Base-by-base conservation (phyloP, 2,797 vertebrate genomes). In the Gymnothorax javanicus region DNA sequence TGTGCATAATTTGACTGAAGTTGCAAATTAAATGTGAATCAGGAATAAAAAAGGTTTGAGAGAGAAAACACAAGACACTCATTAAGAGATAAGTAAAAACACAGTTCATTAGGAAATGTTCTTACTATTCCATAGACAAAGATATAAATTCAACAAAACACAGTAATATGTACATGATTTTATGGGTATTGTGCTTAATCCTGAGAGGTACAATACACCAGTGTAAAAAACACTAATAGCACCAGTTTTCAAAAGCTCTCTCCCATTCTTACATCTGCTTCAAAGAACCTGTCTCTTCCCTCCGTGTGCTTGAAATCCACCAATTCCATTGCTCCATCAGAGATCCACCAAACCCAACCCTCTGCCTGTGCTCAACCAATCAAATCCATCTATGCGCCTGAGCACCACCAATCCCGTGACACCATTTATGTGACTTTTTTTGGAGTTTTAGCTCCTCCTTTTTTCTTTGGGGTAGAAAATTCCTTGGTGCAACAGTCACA, bases 401-500 rank as follows among this genome's bases (percentile, higher is more conserved):
- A 23, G 79, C 17, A 67, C 77, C 64, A 43, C 50, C 17, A 20
- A 27, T 69, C 64, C 64, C 64, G 25, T 25, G 2, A 54, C n/a
- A 15, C 64, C 84, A 94, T 90, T 94, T 94, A 64, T 92, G 93
- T 89, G 92, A 94, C 95, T 97, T 99, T 96, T 43, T 95, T 98
- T 87, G 96, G 96, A 91, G 96, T 95, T 97, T 97, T 99, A 94
- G 64, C 93, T 94, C 94, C 96, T 94, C 97, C 97, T 95, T 96
- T 98, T 95, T 97, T 98, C 95, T 97, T 98, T 89, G 97, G 96
- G 89, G 97, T 94, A 52, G 93, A 94, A 89, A 96, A 88, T 15
- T 97, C 95, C 94, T 97, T 97, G 92, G 97, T 96, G 91, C 98
- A 99, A 93, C 98, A 96, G 91, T 98, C 97, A 96, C 98, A 99